Conservation (phyloP, 35 echinoderm and acorn worm species). For the Lytechinus pictus region DNA sequence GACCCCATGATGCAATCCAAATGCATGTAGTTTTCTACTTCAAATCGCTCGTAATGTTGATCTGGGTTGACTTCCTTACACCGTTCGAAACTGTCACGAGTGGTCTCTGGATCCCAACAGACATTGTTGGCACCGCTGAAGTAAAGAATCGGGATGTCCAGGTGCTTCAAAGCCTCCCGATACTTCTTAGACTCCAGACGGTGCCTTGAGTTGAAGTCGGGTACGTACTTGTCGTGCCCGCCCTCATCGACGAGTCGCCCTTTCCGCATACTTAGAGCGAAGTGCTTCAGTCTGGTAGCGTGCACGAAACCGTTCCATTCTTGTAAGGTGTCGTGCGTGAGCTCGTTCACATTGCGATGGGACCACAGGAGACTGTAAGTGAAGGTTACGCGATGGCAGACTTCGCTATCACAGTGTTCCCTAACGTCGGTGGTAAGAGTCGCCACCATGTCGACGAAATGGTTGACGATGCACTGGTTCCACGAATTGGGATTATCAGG, state of each 20-base stretch:
- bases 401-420: constrained; percentile 75
- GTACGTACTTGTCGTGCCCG: constrained; percentile 68
- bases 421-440: constrained; percentile 58
- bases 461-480: constrained; percentile 49
- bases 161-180: constrained; percentile 25
- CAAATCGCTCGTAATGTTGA: constrained; percentile 69
- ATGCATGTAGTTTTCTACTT: constrained; percentile 66
- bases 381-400: constrained; percentile 77
- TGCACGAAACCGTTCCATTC: constrained; percentile 67
- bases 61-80: constrained; percentile 65
- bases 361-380: constrained; percentile 72
- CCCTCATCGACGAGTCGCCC: constrained; percentile 61
- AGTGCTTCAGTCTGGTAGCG: constrained; percentile 56
- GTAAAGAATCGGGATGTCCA: constrained; percentile 76
- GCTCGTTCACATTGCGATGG: constrained; percentile 65
- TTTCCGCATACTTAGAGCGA: constrained; percentile 60
- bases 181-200: constrained; percentile 59
- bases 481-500: constrained; percentile 40
- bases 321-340: constrained; percentile 77
- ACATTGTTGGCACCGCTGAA: constrained; percentile 74
- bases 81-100: constrained; percentile 33
- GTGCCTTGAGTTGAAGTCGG: constrained; percentile 50
- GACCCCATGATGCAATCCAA: constrained; percentile 77
- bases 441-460: constrained; percentile 55
- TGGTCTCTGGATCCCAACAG: constrained; percentile 68